phyloP scores from a whole-genome alignment of 2,113 vertebrate genomes.

The Melanerpes aurifrons region DNA sequence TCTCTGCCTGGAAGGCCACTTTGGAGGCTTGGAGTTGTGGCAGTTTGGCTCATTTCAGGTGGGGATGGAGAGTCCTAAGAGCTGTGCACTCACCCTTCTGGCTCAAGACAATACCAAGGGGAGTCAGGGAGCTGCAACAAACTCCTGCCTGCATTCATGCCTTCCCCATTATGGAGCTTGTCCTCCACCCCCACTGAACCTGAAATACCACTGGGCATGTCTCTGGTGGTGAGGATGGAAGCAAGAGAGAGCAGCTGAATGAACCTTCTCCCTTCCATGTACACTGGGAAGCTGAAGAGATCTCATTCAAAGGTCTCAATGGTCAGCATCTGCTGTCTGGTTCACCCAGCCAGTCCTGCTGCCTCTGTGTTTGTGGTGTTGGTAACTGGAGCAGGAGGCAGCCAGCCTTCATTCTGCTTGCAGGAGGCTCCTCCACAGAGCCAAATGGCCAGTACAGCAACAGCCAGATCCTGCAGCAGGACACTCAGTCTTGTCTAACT shows the following conservation, averaged over 20 bases:
- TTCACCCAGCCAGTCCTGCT: neutral
- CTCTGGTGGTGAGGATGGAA: neutral
- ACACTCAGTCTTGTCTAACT: neutral
- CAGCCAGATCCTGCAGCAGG: neutral
- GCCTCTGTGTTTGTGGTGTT: neutral
- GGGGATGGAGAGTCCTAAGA: neutral
- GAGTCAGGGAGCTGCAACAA: neutral
- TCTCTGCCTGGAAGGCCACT: neutral
- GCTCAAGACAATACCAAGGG: neutral
- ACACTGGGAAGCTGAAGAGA: neutral
- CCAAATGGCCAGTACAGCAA: neutral
- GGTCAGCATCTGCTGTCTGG: neutral
- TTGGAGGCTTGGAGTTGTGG: rapidly evolving
- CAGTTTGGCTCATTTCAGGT: neutral
- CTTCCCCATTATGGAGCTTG: neutral
- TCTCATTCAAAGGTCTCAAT: neutral
- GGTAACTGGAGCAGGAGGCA: neutral
- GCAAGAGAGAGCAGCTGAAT: neutral
- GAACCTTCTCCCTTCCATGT: neutral
- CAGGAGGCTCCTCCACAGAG: neutral
- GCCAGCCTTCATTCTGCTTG: neutral
- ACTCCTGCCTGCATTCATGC: neutral
- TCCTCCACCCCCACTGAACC: neutral
- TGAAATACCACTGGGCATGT: neutral
- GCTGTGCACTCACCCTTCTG: neutral